Conservation (phyloP, 37 sponge, comb jelly and placozoan genomes). For the Theonella swinhoei region DNA sequence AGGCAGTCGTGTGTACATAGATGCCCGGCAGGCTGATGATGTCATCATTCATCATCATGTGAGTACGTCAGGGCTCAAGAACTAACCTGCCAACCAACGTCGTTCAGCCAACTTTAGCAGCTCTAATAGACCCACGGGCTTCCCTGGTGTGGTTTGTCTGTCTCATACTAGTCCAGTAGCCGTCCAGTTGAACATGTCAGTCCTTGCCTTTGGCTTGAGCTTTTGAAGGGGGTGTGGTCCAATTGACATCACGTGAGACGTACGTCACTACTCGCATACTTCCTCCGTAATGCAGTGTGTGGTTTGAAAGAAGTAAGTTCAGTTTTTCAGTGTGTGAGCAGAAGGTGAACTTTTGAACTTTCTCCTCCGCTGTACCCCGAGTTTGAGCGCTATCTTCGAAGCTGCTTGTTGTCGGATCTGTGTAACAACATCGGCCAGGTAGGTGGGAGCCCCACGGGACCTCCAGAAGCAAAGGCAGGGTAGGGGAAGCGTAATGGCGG, state of each 20-base stretch:
- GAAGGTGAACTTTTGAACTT: conserved; percentile 72
- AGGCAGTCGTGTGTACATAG: too few species aligned
- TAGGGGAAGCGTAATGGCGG: conserved; percentile 2
- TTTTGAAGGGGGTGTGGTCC: too few species aligned
- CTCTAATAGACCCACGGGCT: too few species aligned
- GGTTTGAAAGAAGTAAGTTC: background rate
- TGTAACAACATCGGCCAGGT: background rate
- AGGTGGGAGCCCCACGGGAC: background rate
- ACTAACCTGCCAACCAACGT: too few species aligned
- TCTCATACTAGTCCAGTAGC: too few species aligned
- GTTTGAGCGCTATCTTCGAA: conserved; percentile 48
- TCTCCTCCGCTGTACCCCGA: conserved; percentile 55
- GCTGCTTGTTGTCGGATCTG: background rate
- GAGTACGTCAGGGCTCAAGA: too few species aligned
- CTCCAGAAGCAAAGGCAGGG: background rate
- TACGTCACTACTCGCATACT: background rate
- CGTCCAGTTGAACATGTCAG: too few species aligned
- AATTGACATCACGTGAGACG: background rate
- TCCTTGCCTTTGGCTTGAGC: too few species aligned
- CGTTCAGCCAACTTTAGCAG: too few species aligned
- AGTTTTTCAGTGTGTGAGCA: background rate
- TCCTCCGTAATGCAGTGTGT: background rate
- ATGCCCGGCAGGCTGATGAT: too few species aligned
- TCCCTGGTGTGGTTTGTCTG: too few species aligned
- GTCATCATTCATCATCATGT: too few species aligned